These are phyloP conservation scores for Mus caroli DNA, from an alignment of 2,797 vertebrate genomes.

Conservation along the genomic window DNA sequence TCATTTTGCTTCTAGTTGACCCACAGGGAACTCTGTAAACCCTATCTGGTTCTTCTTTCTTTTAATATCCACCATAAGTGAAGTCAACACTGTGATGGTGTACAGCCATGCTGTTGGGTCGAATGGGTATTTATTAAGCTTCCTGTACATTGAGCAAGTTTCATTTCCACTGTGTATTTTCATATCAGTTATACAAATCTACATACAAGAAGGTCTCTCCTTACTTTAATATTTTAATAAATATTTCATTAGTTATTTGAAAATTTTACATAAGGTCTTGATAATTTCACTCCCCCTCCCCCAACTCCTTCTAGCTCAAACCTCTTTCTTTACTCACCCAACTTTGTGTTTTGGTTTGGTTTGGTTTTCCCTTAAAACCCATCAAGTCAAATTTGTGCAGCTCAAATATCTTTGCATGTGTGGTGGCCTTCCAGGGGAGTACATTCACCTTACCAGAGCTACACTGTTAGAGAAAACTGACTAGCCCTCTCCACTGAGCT, in stretches of 20 bases:
- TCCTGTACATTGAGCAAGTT: not conserved
- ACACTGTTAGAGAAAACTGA: not conserved
- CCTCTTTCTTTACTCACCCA: too few species aligned
- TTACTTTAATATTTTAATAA: not conserved
- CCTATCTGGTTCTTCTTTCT: not conserved
- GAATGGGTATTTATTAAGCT: not conserved
- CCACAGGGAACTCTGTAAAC: not conserved
- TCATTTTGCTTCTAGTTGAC: conserved; percentile 61
- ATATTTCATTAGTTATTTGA: not conserved
- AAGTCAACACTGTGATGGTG: not conserved
- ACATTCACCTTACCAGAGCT: not conserved
- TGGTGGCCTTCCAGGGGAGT: too few species aligned
- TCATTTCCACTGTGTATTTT: not conserved
- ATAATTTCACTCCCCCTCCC: not conserved
- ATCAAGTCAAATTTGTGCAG: not conserved
- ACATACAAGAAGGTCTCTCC: not conserved
- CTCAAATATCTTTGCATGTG: too few species aligned
- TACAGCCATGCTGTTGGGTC: not conserved
- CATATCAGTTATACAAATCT: not conserved
- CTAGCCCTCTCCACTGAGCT: not conserved
- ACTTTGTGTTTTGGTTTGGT: not conserved
- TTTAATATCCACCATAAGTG: conserved; percentile 6
- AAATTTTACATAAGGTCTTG: not conserved
- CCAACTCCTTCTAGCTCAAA: not conserved
- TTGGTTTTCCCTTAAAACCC: not conserved